phyloP scores from a whole-genome alignment of 2,888 invertebrate genomes.

The Hyposoter didymator region DNA sequence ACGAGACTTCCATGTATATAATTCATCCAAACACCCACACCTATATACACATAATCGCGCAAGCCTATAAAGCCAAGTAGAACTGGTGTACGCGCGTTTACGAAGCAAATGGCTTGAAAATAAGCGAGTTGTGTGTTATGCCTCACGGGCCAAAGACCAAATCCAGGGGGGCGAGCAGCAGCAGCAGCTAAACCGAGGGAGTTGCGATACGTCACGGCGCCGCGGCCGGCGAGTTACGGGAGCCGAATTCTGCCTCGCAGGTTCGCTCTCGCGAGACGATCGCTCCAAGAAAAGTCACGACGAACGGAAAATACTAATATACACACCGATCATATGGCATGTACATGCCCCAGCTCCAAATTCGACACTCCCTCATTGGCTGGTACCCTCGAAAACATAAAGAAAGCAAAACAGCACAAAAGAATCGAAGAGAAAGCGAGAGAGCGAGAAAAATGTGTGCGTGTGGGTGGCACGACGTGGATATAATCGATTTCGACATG shows the following conservation, averaged over 20 bases:
- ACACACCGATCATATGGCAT: not conserved
- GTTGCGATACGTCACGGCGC: constrained; percentile 52
- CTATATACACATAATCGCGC: not conserved
- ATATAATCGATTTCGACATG: constrained; percentile 84
- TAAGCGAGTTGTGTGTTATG: constrained; percentile 79
- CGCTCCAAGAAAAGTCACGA: constrained; percentile 9
- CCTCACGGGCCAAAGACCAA: constrained; percentile 74
- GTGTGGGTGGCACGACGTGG: constrained; percentile 66
- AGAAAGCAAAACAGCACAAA: constrained; percentile 33
- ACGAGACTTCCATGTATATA: not conserved
- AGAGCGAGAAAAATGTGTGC: constrained; percentile 63
- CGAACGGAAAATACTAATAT: constrained; percentile 30
- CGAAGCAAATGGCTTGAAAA: constrained; percentile 84
- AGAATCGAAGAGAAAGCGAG: constrained; percentile 13
- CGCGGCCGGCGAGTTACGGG: not conserved
- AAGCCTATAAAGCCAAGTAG: constrained; percentile 3
- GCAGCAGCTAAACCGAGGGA: constrained; percentile 25
- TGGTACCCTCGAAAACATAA: constrained; percentile 20
- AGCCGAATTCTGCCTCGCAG: constrained; percentile 29
- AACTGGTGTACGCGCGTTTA: constrained; percentile 81
- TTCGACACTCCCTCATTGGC: constrained; percentile 20
- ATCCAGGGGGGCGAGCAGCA: constrained; percentile 63
- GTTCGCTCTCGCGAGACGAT: constrained; percentile 17
- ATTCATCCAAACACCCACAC: not conserved
- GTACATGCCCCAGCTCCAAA: not conserved